These are phyloP conservation scores for Atherix ibis DNA, from an alignment of 2,888 invertebrate species.

Conservation along the genomic window DNA sequence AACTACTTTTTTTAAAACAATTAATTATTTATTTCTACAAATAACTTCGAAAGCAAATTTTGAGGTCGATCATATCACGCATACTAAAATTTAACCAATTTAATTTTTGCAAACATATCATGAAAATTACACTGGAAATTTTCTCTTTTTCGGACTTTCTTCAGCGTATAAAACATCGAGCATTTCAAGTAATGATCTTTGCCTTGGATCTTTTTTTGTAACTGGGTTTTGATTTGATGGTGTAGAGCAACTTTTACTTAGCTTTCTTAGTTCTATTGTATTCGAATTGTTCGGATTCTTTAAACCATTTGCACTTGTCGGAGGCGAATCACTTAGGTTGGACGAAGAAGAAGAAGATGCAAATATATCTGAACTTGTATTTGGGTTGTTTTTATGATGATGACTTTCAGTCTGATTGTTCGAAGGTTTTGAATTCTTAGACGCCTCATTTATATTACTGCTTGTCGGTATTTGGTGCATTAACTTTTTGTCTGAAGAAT, in stretches of 20 bases:
- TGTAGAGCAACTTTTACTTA: background rate
- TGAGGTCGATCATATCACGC: too few relatives aligned
- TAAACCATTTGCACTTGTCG: background rate
- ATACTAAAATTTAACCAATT: too few relatives aligned
- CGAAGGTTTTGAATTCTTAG: background rate
- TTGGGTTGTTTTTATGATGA: background rate
- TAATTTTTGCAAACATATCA: too few relatives aligned
- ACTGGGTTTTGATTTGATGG: conserved; percentile 1
- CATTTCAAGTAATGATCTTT: conserved; percentile 26
- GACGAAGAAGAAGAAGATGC: too few relatives aligned
- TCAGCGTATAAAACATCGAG: conserved; percentile 24
- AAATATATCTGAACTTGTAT: conserved; percentile 5
- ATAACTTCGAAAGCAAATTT: too few relatives aligned
- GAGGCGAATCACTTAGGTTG: conserved; percentile 4
- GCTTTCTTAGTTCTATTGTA: background rate
- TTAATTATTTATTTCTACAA: too few relatives aligned
- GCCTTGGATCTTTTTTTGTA: conserved; percentile 15
- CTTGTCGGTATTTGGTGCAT: too few relatives aligned
- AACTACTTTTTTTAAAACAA: too few relatives aligned
- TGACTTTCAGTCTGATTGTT: background rate
- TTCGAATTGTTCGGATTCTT: background rate
- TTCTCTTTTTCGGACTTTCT: conserved; percentile 16
- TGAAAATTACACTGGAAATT: too few relatives aligned
- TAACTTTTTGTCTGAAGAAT: too few relatives aligned
- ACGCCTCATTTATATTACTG: too few relatives aligned